Conservation (phyloP, 1,140 invertebrate genomes). For the Drosophila nebulosa region DNA sequence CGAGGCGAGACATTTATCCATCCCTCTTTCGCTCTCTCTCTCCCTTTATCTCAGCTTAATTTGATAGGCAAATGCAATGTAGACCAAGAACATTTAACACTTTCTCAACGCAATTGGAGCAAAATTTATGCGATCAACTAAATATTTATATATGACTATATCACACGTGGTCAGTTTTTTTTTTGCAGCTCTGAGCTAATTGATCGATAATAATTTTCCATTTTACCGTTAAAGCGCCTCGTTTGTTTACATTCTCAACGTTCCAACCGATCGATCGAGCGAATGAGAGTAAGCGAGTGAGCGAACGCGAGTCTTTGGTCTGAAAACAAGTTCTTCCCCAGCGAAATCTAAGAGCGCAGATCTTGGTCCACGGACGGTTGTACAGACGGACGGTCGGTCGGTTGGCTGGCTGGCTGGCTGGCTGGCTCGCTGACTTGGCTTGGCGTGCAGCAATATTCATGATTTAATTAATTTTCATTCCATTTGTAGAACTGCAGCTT, state of each 20-base stretch:
- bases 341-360: constrained; percentile 39
- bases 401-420: not conserved
- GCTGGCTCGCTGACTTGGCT: constrained; percentile 12
- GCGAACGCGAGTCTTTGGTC: constrained; percentile 11
- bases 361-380: constrained; percentile 13
- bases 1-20: not conserved
- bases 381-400: constrained; percentile 2
- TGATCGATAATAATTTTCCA: constrained; percentile 80
- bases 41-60: not conserved
- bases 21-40: not conserved
- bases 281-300: constrained; percentile 5
- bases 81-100: constrained; percentile 66
- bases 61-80: constrained; percentile 30
- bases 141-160: not conserved
- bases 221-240: constrained; percentile 79
- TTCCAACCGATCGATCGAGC: constrained; percentile 8
- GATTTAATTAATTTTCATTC: constrained; percentile 73
- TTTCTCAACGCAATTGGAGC: constrained; percentile 71
- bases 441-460: constrained; percentile 61
- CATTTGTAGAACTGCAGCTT: constrained; percentile 62
- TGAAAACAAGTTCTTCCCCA: constrained; percentile 54
- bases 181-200: constrained; percentile 76
- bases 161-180: constrained; percentile 33
- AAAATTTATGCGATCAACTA: constrained; percentile 24
- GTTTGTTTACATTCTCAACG: constrained; percentile 72